These are phyloP conservation scores for Anguilla japonica DNA, from an alignment of 2,113 vertebrate species.

Conservation along the genomic window DNA sequence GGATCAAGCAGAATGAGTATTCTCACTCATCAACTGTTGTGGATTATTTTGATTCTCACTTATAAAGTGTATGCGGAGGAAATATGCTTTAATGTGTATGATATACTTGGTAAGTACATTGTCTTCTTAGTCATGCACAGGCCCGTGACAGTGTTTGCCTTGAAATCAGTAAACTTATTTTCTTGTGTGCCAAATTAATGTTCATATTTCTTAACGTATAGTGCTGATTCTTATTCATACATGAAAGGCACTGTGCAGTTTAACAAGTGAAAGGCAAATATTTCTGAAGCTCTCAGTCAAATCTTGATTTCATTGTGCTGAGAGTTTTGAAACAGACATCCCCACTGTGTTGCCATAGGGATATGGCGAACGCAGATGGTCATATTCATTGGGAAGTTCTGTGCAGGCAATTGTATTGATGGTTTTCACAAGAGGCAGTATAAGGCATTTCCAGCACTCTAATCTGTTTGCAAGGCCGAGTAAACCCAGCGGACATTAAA, in stretches of 20 bases:
- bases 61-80: background rate
- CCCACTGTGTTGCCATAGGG: slow-evolving; percentile 53
- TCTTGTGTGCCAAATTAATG: background rate
- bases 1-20: background rate
- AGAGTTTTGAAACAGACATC: slow-evolving; percentile 28
- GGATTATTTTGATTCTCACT: background rate
- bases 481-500: background rate
- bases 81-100: background rate
- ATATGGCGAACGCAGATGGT: slow-evolving; percentile 43
- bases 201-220: background rate
- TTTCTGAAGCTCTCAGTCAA: slow-evolving; percentile 41
- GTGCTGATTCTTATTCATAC: background rate
- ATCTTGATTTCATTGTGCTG: slow-evolving; percentile 34
- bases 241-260: slow-evolving; percentile 23
- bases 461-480: background rate
- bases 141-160: background rate
- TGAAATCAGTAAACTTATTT: background rate
- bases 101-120: background rate
- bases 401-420: slow-evolving; percentile 15
- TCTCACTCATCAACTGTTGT: background rate
- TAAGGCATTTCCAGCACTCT: background rate
- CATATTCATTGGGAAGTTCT: slow-evolving; percentile 32
- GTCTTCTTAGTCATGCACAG: background rate
- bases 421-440: background rate
- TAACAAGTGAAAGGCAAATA: slow-evolving; percentile 10